phyloP scores from a whole-genome alignment of 2,113 vertebrate species.

The Oncorhynchus nerka region DNA sequence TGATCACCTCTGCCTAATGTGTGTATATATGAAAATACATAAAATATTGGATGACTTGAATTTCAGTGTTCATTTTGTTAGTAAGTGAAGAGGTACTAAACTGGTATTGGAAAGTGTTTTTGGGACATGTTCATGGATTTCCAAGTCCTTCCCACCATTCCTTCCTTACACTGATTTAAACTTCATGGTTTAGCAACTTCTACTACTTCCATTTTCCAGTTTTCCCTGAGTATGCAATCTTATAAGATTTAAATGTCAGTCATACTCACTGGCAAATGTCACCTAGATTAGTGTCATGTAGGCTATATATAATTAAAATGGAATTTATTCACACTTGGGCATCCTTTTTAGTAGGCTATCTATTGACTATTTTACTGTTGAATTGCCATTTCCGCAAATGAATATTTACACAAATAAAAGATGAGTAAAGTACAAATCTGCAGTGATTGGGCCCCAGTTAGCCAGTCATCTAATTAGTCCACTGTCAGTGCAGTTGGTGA shows the following conservation, averaged over 20 bases:
- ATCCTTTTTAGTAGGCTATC: too few species aligned
- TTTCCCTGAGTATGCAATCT: not conserved
- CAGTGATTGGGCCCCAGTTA: too few species aligned
- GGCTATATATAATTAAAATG: not conserved
- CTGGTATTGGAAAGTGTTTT: not conserved
- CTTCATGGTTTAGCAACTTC: conserved; percentile 1
- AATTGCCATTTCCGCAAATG: too few species aligned
- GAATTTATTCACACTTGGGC: not conserved
- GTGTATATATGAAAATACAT: not conserved
- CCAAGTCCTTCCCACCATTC: not conserved
- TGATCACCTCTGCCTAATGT: not conserved
- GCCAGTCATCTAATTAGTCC: too few species aligned
- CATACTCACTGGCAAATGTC: not conserved
- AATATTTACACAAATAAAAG: too few species aligned
- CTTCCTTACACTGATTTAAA: not conserved
- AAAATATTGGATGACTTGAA: not conserved
- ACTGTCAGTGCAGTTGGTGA: too few species aligned
- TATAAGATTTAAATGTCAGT: conserved; percentile 55
- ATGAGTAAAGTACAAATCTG: too few species aligned
- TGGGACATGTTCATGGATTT: not conserved
- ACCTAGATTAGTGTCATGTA: conserved; percentile 9
- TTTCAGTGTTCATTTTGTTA: not conserved
- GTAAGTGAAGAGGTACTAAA: not conserved
- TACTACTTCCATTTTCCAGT: not conserved
- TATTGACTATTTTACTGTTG: not conserved